Conservation (phyloP, 23 tunicate species). For the Ciona savignyi region DNA sequence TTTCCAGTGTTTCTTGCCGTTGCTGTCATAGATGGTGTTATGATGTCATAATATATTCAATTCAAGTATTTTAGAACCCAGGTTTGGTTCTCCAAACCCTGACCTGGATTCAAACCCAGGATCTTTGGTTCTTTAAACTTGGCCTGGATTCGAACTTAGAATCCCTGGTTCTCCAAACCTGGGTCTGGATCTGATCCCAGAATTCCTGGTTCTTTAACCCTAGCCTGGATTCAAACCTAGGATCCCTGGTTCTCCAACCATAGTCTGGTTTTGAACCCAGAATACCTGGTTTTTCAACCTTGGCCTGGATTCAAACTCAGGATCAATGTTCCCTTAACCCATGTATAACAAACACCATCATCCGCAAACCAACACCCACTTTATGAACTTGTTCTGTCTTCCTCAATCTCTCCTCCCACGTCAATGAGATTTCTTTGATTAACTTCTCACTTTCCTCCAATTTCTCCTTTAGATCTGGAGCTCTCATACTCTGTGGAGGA, state of each 20-base stretch:
- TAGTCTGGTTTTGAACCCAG: not conserved
- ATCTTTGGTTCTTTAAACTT: no score
- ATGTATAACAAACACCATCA: not conserved
- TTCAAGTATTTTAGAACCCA: not conserved
- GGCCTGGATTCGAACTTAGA: no score
- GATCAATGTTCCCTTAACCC: no score
- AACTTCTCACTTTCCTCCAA: slow-evolving; percentile 75
- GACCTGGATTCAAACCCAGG: not conserved
- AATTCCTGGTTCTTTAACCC: not conserved
- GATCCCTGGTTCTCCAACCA: no score
- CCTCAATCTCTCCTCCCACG: slow-evolving; percentile 85
- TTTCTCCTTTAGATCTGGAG: slow-evolving; percentile 79
- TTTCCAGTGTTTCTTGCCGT: slow-evolving; percentile 85
- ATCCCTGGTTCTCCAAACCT: no score
- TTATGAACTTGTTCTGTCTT: slow-evolving; percentile 83
- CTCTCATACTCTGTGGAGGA: slow-evolving; percentile 64
- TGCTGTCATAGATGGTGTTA: slow-evolving; percentile 33
- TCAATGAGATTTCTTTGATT: slow-evolving; percentile 62
- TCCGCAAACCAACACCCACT: slow-evolving; percentile 9
- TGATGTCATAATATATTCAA: not conserved
- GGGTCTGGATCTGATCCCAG: not conserved
- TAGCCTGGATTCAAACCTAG: no score
- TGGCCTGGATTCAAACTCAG: no score
- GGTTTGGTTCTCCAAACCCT: not conserved
- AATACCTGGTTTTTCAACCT: no score